phyloP scores from a whole-genome alignment of 2,113 vertebrate genomes.

The Raja brachyura region DNA sequence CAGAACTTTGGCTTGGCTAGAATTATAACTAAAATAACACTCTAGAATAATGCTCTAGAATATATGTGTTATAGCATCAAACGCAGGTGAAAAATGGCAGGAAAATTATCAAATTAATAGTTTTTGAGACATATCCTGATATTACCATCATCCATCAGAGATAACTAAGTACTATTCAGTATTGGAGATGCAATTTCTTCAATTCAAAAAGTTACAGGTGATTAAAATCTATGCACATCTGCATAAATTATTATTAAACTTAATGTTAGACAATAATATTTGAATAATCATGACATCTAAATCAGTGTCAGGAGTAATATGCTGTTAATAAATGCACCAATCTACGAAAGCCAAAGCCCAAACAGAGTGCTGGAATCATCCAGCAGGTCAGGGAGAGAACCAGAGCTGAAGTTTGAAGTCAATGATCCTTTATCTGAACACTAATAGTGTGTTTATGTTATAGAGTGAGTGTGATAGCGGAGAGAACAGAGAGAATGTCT shows the following conservation, averaged over 20 bases:
- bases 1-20: background rate
- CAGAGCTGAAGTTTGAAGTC: no score
- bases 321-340: background rate
- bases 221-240: background rate
- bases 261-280: background rate
- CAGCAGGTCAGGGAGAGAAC: no score
- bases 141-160: background rate
- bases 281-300: background rate
- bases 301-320: background rate
- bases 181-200: background rate
- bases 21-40: background rate
- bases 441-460: no score
- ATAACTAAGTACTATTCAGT: background rate
- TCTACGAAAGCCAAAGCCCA: background rate
- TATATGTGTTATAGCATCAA: background rate
- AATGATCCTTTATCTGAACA: no score
- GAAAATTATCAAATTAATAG: background rate
- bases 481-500: no score
- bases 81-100: background rate
- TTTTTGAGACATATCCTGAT: background rate
- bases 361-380: no score
- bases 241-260: background rate
- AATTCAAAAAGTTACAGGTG: background rate
- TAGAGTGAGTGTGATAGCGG: no score
- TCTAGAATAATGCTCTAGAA: background rate